Conservation (phyloP, 2,888 invertebrate genomes). For the Cantharis rustica region DNA sequence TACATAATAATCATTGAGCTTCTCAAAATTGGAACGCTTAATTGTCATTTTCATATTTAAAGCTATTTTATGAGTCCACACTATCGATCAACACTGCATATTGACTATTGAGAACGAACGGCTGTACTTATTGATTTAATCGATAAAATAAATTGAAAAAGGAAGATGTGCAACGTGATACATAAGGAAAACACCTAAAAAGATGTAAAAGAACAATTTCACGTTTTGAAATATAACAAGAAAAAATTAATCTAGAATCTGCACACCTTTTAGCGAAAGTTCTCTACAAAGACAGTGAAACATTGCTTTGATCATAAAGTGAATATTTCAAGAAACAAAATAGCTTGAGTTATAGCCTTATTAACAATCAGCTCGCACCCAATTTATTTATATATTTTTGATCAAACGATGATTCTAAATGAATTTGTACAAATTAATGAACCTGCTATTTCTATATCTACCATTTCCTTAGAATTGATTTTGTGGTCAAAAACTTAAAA, state of each 20-base stretch:
- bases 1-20: no score
- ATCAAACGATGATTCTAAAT: background rate
- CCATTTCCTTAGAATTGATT: background rate
- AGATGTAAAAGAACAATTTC: background rate
- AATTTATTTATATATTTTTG: background rate
- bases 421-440: no score
- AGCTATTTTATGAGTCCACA: no score
- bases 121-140: background rate
- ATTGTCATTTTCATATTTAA: no score
- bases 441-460: no score
- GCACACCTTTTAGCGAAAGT: background rate
- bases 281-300: background rate
- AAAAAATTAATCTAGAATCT: background rate
- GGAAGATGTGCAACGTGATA: background rate
- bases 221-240: background rate
- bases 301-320: background rate
- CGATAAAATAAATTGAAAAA: background rate
- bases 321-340: background rate
- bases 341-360: background rate
- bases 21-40: no score
- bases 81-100: no score
- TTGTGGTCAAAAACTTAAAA: background rate
- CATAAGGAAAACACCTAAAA: background rate
- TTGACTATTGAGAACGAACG: background rate
- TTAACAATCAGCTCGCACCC: background rate